These are phyloP conservation scores for Corythaixoides concolor DNA, from an alignment of 2,113 vertebrate genomes.

Conservation along the genomic window DNA sequence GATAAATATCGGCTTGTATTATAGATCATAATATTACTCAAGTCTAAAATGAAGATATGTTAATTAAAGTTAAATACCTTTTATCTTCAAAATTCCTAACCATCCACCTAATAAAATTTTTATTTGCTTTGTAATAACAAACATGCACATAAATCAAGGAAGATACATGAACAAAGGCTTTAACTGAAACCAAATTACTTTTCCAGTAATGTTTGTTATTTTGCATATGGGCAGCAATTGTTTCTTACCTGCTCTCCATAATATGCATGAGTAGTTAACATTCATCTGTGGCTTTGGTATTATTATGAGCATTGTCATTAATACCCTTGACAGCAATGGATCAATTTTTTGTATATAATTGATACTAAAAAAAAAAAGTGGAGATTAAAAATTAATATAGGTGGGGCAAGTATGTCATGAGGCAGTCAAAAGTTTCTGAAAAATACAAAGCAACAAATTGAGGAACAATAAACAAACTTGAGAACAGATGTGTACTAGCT, in stretches of 20 bases:
- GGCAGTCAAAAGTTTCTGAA: neutral
- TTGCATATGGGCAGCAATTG: neutral
- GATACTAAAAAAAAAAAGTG: neutral
- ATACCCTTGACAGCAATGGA: neutral
- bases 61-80: neutral
- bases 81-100: neutral
- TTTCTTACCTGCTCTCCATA: neutral
- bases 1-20: neutral
- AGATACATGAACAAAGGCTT: neutral
- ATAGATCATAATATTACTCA: neutral
- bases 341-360: neutral
- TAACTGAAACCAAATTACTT: neutral
- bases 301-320: neutral
- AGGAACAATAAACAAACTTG: neutral
- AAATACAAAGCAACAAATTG: neutral
- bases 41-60: neutral
- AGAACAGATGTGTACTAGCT: neutral
- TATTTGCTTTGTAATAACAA: neutral
- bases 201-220: neutral
- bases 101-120: neutral
- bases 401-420: neutral
- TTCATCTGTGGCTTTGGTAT: neutral
- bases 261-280: neutral
- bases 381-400: neutral
- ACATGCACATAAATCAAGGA: neutral